A percentile compares a stretch with the other conserved stretches of the same genome.
Evolutionary conservation across 2,113 vertebrate genomes (phyloP).

Genomic region (Falco punctatus): DNA sequence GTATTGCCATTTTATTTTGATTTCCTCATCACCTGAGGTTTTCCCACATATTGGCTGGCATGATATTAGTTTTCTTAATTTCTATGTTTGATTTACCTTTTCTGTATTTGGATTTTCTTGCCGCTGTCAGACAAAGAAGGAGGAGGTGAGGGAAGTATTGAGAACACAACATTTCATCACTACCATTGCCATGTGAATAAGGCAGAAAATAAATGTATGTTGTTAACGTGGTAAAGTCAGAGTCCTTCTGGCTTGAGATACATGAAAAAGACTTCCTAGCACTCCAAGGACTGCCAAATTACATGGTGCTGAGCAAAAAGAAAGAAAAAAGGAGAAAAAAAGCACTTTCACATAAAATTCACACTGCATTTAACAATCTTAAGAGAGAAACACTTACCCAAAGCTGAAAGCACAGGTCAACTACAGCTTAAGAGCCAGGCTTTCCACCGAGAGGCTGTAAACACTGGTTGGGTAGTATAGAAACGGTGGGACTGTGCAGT

Average conservation of each 20-base stretch:
- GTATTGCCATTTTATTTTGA: neutral
- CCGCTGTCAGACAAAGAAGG: neutral
- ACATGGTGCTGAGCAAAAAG: neutral
- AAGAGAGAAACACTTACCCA: conserved; percentile 25
- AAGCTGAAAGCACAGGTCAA: conserved; percentile 2
- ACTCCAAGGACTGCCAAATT: conserved; percentile 6
- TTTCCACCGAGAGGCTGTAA: neutral
- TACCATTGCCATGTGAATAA: neutral
- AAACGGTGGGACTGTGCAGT: neutral
- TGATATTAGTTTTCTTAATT: conserved; percentile 34
- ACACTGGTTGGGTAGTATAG: neutral
- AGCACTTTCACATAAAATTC: conserved; percentile 1
- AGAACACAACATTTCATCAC: neutral
- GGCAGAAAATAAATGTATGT: conserved; percentile 13
- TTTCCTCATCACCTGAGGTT: conserved; percentile 13
- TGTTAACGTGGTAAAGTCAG: conserved; percentile 10
- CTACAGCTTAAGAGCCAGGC: neutral
- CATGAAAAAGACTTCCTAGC: conserved; percentile 13
- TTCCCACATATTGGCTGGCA: neutral
- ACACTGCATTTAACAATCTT: conserved; percentile 37
- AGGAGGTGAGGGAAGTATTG: neutral
- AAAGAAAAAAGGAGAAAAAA: conserved; percentile 27
- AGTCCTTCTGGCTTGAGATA: neutral
- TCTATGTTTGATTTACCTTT: neutral
- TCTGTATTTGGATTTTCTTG: conserved; percentile 33